phyloP scores from a whole-genome alignment of 2,888 invertebrate genomes.

The Mongoloraphidia duomilia region DNA sequence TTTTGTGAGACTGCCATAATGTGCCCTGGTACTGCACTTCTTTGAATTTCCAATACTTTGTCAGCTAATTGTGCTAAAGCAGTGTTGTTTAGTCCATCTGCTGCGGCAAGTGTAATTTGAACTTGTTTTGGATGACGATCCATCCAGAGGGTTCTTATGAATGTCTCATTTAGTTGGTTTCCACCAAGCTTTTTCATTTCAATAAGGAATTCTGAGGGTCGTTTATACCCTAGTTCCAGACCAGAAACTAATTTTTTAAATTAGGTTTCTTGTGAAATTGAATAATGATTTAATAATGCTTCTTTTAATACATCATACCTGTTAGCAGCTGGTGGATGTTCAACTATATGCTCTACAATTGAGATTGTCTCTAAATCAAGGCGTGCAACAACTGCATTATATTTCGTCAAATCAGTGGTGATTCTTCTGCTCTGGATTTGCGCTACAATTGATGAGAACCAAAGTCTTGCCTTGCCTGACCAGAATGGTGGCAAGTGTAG shows the following conservation, averaged over 20 bases:
- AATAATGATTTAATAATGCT: neutral
- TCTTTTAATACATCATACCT: neutral
- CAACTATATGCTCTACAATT: neutral
- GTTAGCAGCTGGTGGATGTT: neutral
- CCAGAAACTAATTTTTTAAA: neutral
- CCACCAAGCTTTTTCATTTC: neutral
- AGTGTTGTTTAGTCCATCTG: neutral
- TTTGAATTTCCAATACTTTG: neutral
- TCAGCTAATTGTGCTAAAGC: neutral
- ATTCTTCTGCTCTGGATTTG: slow-evolving; percentile 7
- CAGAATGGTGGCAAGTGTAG: neutral
- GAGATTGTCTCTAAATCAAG: neutral
- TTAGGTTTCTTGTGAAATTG: neutral
- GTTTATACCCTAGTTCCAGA: neutral
- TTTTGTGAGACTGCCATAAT: no score
- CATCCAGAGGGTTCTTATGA: neutral
- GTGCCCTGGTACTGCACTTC: no score
- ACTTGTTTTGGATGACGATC: neutral
- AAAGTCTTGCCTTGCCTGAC: slow-evolving; percentile 8
- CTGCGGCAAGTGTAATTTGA: neutral
- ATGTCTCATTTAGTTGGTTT: neutral
- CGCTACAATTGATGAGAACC: slow-evolving; percentile 10
- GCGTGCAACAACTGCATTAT: neutral
- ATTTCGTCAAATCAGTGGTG: slow-evolving; percentile 6
- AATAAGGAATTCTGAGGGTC: neutral